phyloP scores from a whole-genome alignment of 2,888 invertebrate species.

The Calliopum simillimum region DNA sequence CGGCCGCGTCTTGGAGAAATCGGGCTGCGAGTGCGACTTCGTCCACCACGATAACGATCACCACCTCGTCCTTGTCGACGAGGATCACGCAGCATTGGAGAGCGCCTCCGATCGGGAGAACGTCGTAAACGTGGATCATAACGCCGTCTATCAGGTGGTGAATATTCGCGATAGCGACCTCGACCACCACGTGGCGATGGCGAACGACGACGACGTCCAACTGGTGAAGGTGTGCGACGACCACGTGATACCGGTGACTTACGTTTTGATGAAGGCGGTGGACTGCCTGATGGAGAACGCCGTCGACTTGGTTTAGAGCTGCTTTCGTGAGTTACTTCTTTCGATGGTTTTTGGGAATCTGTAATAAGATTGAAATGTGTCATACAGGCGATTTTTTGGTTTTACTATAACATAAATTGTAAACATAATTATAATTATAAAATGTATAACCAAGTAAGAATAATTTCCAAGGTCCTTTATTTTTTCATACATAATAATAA shows the following conservation, averaged over 20 bases:
- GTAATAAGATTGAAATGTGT: too few relatives aligned
- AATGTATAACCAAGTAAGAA: too few relatives aligned
- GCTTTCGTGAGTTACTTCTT: constrained; percentile 14
- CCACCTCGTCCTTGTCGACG: constrained; percentile 52
- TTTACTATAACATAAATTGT: too few relatives aligned
- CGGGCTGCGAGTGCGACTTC: constrained; percentile 57
- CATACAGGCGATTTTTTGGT: too few relatives aligned
- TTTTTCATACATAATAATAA: too few relatives aligned
- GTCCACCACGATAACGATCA: constrained; percentile 51
- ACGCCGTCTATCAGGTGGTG: constrained; percentile 60
- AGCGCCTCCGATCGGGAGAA: constrained; percentile 53
- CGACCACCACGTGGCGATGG: constrained; percentile 56
- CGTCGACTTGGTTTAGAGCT: constrained; percentile 45
- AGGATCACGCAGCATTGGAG: constrained; percentile 43
- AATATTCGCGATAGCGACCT: constrained; percentile 56
- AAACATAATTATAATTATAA: too few relatives aligned
- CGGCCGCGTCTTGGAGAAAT: constrained; percentile 54
- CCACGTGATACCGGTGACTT: constrained; percentile 49
- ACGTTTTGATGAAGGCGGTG: constrained; percentile 53
- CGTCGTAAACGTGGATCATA: constrained; percentile 53
- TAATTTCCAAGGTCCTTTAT: too few relatives aligned
- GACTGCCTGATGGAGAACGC: constrained; percentile 56
- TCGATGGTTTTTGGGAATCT: constrained; percentile 30
- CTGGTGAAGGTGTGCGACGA: constrained; percentile 59
- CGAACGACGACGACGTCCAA: constrained; percentile 54